Percentiles rank a stretch among this genome's conserved stretches.
Evolutionary conservation across 2,888 invertebrate genomes (phyloP).

Genomic region (Mechanitis messenoides): DNA sequence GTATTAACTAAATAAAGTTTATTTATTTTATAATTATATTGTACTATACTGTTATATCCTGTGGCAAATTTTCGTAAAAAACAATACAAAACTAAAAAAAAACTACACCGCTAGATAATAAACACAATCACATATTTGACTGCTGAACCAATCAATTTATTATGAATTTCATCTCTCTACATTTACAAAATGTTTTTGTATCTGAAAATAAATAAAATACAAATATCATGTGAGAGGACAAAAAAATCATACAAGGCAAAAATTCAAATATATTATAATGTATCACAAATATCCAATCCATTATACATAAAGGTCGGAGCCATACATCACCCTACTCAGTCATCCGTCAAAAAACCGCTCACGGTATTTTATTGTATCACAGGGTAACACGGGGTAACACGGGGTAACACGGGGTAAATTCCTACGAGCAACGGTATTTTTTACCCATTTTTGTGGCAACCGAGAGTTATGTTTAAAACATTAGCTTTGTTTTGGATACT

Average conservation of each 20-base stretch:
- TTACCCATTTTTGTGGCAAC: constrained; percentile 33
- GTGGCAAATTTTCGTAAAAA: too few relatives aligned
- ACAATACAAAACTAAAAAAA: too few relatives aligned
- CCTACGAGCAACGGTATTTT: constrained; percentile 23
- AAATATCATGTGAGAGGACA: neutral
- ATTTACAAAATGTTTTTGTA: too few relatives aligned
- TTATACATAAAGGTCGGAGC: constrained; percentile 27
- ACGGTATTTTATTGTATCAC: constrained; percentile 50
- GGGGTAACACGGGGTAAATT: constrained; percentile 32
- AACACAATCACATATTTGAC: too few relatives aligned
- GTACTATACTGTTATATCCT: too few relatives aligned
- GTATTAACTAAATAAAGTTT: too few relatives aligned
- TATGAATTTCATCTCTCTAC: too few relatives aligned
- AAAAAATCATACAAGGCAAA: neutral
- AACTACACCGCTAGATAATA: too few relatives aligned
- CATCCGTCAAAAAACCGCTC: constrained; percentile 67
- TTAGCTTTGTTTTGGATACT: constrained; percentile 43
- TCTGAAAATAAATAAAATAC: constrained; percentile 1
- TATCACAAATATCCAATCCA: constrained; percentile 22
- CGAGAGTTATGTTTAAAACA: constrained; percentile 60
- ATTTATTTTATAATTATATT: too few relatives aligned
- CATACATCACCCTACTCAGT: constrained; percentile 42
- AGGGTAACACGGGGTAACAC: constrained; percentile 10
- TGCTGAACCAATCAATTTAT: too few relatives aligned
- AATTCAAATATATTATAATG: constrained; percentile 9